Conservation (phyloP, 2,888 invertebrate genomes). For the Drosophila tanythrix region DNA sequence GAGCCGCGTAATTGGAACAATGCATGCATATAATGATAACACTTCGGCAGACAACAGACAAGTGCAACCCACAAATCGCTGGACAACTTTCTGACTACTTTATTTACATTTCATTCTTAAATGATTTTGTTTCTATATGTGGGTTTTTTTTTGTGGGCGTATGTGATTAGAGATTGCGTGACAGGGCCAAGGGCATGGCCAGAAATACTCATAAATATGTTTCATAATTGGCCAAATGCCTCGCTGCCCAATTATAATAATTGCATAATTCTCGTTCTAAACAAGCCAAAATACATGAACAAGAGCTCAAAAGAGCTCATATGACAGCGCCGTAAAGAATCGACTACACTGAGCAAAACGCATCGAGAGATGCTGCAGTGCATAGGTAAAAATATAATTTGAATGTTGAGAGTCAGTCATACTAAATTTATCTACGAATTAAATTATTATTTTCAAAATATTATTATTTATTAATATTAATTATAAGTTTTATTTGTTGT, state of each 20-base stretch:
- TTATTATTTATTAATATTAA: too few relatives aligned
- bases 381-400: background rate
- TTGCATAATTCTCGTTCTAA: slow-evolving; percentile 78
- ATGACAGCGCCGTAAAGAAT: slow-evolving; percentile 60
- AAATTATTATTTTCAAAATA: background rate
- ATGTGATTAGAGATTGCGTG: slow-evolving; percentile 60
- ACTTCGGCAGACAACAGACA: slow-evolving; percentile 53
- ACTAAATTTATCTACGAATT: background rate
- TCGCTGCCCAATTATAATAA: slow-evolving; percentile 73
- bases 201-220: slow-evolving; percentile 61
- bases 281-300: slow-evolving; percentile 68
- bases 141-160: slow-evolving; percentile 36
- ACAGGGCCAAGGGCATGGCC: slow-evolving; percentile 39
- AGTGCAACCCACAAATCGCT: slow-evolving; percentile 51
- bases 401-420: background rate
- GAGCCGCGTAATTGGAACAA: slow-evolving; percentile 75
- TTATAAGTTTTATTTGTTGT: background rate
- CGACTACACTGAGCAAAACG: slow-evolving; percentile 50
- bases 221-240: slow-evolving; percentile 77
- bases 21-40: slow-evolving; percentile 65
- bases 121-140: slow-evolving; percentile 3
- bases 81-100: slow-evolving; percentile 35
- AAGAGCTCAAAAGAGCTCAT: slow-evolving; percentile 51
- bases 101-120: slow-evolving; percentile 37
- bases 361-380: background rate